Evolutionary conservation across 2,113 vertebrate species (phyloP).

Genomic region (Corynorhinus townsendii): DNA sequence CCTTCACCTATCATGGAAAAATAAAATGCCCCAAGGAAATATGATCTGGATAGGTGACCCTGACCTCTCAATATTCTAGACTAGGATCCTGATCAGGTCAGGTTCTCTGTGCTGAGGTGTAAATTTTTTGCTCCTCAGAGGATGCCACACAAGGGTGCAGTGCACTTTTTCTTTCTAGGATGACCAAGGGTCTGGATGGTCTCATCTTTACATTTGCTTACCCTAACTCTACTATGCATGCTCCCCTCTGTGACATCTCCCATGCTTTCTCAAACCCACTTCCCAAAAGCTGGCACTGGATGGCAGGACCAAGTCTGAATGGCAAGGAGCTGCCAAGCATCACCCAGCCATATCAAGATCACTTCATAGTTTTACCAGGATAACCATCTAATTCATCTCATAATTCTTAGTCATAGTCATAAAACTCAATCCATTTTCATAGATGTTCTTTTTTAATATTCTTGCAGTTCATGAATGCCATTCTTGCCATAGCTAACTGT

Average conservation of each 20-base stretch:
- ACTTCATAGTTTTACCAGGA: constrained; percentile 24
- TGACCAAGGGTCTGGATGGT: not conserved
- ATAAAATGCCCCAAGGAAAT: not conserved
- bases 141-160: not conserved
- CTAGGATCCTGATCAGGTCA: not conserved
- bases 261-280: not conserved
- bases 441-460: constrained; percentile 49
- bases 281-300: not conserved
- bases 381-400: constrained; percentile 41
- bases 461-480: constrained; percentile 67
- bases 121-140: not conserved
- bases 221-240: not conserved
- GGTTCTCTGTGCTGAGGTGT: not conserved
- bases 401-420: constrained; percentile 8
- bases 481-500: constrained; percentile 56
- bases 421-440: constrained; percentile 51
- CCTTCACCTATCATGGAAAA: not conserved
- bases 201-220: not conserved
- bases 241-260: not conserved
- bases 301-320: not conserved
- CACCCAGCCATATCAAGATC: not conserved
- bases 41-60: not conserved
- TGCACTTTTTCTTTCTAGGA: not conserved
- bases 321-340: not conserved
- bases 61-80: not conserved